Evolutionary conservation across 1,140 invertebrate species (phyloP), one percentile per base, ranked within the genome.

Genomic region (Plectus sambesii): DNA sequence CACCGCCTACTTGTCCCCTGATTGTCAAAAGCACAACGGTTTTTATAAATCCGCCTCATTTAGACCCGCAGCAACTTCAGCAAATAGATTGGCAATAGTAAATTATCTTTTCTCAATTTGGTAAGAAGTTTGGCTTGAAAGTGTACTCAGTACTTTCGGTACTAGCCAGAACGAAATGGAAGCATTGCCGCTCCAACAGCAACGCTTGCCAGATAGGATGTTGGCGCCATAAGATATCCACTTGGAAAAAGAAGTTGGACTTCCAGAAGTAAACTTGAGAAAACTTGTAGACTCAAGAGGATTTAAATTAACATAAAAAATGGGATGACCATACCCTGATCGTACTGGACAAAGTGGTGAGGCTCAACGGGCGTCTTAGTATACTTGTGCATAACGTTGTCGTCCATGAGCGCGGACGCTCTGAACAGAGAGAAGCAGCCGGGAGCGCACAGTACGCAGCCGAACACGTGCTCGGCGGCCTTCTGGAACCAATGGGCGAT

Each of bases 401-500:
- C 90, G 61, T 96, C 90, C 90, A 98, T 96, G 24, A 98, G 75
- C 54, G 89, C 86, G n/a, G 56, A 71, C 38, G 85, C 92, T 69
- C 92, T 79, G 73, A 97, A 97, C 1, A 98, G 77, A 0, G 88
- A 94, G 73, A 98, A 98, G 74, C 93, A 98, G 52, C 93, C 93
- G 26, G 93, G 93, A 75, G 86, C 89, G 81, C 89, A 94, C 58
- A 94, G 82, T 61, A 94, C 89, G 72, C 88, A 94, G 6, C 75
- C 88, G 65, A 94, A 92, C 81, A 98, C 93, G 66, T 98, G 92
- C 73, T 97, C 92, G 0, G 92, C 94, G 17, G 92, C 88, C 70
- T 98, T 98, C 76, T 98, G 92, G 55, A 98, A 82, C 92, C 92
- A 97, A 83, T 98, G 92, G 62, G 90, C 90, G 72, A 98, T 92